These are phyloP conservation scores for Equus quagga DNA, from an alignment of 2,113 vertebrate species.

Conservation along the genomic window DNA sequence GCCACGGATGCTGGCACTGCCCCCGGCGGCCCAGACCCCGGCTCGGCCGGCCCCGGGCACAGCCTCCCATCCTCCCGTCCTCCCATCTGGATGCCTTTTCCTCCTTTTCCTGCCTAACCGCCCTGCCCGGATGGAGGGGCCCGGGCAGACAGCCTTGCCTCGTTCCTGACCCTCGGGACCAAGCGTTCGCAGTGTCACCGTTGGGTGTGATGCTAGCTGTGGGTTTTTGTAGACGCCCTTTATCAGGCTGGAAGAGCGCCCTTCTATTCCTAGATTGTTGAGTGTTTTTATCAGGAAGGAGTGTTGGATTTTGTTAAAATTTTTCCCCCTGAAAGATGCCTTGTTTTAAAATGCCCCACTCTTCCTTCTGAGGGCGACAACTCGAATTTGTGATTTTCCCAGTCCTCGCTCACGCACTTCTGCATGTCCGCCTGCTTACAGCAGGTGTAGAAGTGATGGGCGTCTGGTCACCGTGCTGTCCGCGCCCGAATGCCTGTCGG, in stretches of 20 bases:
- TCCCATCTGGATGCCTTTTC: neutral
- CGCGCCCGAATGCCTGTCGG: too few species aligned
- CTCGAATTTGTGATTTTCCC: neutral
- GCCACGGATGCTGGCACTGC: neutral
- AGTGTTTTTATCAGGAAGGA: neutral
- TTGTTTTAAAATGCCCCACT: neutral
- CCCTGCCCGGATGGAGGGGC: neutral
- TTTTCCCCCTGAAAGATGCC: neutral
- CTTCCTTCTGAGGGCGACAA: neutral
- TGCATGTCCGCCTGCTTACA: too few species aligned
- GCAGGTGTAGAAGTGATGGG: neutral
- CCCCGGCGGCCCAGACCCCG: neutral
- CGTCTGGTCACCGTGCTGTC: neutral
- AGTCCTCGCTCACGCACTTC: accelerated
- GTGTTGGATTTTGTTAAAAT: neutral
- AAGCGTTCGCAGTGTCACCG: neutral
- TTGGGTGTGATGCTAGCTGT: neutral
- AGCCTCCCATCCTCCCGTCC: neutral
- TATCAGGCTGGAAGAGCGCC: neutral
- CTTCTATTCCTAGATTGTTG: neutral
- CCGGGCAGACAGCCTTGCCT: neutral
- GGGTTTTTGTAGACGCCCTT: neutral
- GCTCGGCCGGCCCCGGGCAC: neutral
- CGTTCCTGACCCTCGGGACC: neutral
- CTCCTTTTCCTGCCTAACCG: neutral